These are phyloP conservation scores for Teleiodes luculella DNA, from an alignment of 2,888 invertebrate genomes.

Conservation along the genomic window DNA sequence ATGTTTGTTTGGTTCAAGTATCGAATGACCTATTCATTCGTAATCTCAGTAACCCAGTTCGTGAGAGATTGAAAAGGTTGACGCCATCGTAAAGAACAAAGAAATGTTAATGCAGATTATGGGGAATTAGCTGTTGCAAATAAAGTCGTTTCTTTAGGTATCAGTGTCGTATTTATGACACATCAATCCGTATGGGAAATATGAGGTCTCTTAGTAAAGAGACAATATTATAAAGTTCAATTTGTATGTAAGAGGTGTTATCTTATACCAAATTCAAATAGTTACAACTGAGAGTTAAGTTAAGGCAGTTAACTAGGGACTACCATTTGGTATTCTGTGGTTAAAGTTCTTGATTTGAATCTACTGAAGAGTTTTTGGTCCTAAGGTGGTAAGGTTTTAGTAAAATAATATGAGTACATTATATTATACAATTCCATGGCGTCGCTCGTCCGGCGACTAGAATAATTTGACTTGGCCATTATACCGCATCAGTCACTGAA, in stretches of 20 bases:
- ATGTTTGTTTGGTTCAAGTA: constrained; percentile 8
- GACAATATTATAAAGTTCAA: too few species aligned
- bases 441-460: background rate
- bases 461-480: background rate
- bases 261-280: too few species aligned
- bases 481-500: background rate
- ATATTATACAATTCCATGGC: background rate
- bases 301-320: too few species aligned
- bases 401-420: too few species aligned
- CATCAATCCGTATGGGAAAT: background rate
- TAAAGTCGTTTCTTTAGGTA: background rate
- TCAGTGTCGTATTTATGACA: background rate
- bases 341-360: too few species aligned
- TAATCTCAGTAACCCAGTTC: constrained; percentile 17
- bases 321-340: too few species aligned
- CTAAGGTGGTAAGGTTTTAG: too few species aligned
- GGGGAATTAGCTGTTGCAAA: background rate
- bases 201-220: too few species aligned
- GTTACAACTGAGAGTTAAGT: too few species aligned
- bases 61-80: constrained; percentile 18
- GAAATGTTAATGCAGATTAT: constrained; percentile 14
- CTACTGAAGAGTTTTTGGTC: too few species aligned
- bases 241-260: too few species aligned
- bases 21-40: constrained; percentile 14
- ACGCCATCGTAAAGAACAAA: constrained; percentile 11